Percentiles rank a stretch among this genome's conserved stretches.
Conservation (phyloP, 2,888 invertebrate genomes). For the Torymus tubicola region DNA sequence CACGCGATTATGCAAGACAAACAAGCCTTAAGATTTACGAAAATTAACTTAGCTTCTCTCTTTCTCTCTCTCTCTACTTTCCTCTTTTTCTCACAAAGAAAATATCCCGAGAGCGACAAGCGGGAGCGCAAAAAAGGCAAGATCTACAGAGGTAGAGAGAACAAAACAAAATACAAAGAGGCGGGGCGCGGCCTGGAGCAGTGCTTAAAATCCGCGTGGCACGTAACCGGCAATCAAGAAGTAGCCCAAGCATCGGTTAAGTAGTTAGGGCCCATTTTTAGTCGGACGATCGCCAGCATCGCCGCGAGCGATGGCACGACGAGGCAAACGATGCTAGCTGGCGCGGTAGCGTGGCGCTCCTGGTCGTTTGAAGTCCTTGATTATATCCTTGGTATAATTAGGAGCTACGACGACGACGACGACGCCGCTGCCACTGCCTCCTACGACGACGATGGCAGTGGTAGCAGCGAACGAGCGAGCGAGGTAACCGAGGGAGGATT, state of each 20-base stretch:
- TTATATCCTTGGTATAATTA: constrained; percentile 64
- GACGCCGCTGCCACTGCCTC: neutral
- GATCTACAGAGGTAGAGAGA: neutral
- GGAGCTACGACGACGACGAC: constrained; percentile 47
- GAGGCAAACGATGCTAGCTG: constrained; percentile 13
- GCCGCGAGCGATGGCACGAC: neutral
- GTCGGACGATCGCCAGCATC: constrained; percentile 30
- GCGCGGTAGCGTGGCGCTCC: neutral
- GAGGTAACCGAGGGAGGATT: constrained; percentile 60
- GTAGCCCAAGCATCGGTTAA: constrained; percentile 32
- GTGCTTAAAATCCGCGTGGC: neutral
- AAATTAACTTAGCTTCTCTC: constrained; percentile 6
- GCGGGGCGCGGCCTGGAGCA: too few species aligned
- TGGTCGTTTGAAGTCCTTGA: constrained; percentile 62
- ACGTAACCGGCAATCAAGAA: constrained; percentile 37
- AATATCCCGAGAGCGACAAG: neutral
- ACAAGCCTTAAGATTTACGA: neutral
- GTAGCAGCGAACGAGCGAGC: too few species aligned
- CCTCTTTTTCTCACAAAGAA: constrained; percentile 11
- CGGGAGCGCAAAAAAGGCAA: neutral
- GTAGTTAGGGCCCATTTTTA: constrained; percentile 49
- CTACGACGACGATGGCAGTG: constrained; percentile 16
- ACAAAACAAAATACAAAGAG: neutral
- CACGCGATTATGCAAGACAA: constrained; percentile 14
- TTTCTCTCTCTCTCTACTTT: neutral